Percentiles rank a stretch among this genome's conserved stretches.
These are phyloP conservation scores for Helarctos malayanus DNA, from an alignment of 2,797 vertebrate species.

Conservation along the genomic window DNA sequence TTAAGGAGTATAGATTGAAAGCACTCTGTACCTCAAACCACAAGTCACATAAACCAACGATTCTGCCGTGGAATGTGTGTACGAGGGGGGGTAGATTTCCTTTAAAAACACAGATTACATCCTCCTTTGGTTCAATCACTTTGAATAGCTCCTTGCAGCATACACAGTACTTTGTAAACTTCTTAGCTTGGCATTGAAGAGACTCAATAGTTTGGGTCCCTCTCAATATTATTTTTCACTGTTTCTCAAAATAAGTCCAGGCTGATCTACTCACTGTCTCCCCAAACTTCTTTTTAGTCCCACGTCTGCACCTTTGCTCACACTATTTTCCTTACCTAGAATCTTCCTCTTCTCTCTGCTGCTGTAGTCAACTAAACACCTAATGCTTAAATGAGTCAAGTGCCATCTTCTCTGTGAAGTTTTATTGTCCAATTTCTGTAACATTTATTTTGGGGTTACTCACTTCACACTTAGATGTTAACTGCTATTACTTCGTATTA, in stretches of 20 bases:
- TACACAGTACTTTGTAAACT: background rate
- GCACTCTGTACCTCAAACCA: background rate
- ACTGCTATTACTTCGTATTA: background rate
- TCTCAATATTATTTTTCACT: background rate
- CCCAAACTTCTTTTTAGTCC: background rate
- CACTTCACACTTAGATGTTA: background rate
- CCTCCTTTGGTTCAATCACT: background rate
- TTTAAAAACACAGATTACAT: background rate
- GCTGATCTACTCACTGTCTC: background rate
- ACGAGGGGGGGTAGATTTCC: background rate
- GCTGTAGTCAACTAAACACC: background rate
- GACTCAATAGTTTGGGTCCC: background rate
- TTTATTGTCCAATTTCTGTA: background rate
- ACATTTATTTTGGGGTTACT: background rate
- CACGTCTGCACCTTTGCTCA: accelerated
- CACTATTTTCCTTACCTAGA: background rate
- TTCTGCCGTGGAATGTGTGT: background rate
- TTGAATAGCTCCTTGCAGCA: background rate
- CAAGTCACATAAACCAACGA: background rate
- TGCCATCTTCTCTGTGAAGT: background rate
- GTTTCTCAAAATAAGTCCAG: background rate
- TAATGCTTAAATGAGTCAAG: background rate
- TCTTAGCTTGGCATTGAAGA: background rate
- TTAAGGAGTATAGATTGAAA: background rate
- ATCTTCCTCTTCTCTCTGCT: background rate